A percentile compares a stretch with the other conserved stretches of the same genome.
Evolutionary conservation across 2,797 vertebrate species (phyloP).

Genomic region (Poecilia velifera): DNA sequence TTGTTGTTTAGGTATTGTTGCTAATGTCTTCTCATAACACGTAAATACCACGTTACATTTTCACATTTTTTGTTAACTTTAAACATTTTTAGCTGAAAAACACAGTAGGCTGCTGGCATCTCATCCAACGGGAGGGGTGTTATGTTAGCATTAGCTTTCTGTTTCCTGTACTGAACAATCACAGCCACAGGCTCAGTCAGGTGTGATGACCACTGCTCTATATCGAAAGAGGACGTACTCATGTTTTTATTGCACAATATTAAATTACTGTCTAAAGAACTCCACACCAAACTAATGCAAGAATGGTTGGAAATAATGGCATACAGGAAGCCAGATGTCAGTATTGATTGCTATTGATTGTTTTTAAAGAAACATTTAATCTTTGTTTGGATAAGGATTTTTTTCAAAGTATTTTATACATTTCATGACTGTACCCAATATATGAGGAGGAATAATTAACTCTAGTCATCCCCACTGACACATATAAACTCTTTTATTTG

Average conservation of each 20-base stretch:
- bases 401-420: neutral
- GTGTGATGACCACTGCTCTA: neutral
- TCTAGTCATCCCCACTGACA: neutral
- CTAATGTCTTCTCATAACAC: no score
- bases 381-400: neutral
- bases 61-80: no score
- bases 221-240: neutral
- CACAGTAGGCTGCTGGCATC: neutral
- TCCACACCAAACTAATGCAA: slow-evolving; percentile 1
- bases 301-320: neutral
- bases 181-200: no score
- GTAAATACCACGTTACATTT: no score
- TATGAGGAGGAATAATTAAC: neutral
- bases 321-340: neutral
- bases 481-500: neutral
- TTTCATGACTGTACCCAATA: neutral
- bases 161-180: no score
- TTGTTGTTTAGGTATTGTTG: no score
- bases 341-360: neutral
- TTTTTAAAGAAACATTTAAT: neutral
- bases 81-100: no score
- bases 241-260: neutral
- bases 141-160: neutral
- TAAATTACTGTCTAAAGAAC: neutral
- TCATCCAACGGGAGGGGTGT: neutral